Percentiles rank a stretch among this genome's conserved stretches.
phyloP scores from a whole-genome alignment of 2,888 invertebrate species.

The Drosophila birchii region DNA sequence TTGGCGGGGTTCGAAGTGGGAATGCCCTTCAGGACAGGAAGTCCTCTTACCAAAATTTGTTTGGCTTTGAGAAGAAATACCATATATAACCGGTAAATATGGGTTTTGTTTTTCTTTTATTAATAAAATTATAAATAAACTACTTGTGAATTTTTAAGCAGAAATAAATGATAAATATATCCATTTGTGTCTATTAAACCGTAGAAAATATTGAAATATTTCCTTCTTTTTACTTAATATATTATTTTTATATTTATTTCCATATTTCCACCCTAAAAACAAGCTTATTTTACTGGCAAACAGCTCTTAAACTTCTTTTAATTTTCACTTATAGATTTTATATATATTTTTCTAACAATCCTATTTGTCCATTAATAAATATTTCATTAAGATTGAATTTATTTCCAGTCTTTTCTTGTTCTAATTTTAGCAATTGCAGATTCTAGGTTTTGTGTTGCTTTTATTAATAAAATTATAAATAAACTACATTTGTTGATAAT shows the following conservation, averaged over 20 bases:
- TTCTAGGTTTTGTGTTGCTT: too few relatives aligned
- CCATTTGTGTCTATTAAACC: not conserved
- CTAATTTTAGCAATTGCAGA: too few relatives aligned
- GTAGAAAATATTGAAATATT: not conserved
- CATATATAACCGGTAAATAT: not conserved
- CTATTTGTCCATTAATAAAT: not conserved
- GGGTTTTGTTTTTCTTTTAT: too few relatives aligned
- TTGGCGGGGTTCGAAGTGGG: conserved; percentile 6
- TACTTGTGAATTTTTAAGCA: too few relatives aligned
- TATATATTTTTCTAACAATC: not conserved
- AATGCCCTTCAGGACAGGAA: conserved; percentile 7
- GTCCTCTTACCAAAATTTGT: not conserved
- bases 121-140: not conserved
- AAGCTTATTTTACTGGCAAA: too few relatives aligned
- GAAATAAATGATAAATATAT: not conserved
- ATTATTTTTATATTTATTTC: not conserved
- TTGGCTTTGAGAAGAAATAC: not conserved
- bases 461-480: too few relatives aligned
- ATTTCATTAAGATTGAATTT: not conserved
- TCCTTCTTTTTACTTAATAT: not conserved
- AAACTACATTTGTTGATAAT: too few relatives aligned
- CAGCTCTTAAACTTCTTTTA: not conserved
- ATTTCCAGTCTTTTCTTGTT: not conserved
- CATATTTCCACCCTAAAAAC: not conserved
- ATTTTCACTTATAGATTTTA: not conserved